Percentiles rank a stretch among this genome's conserved stretches.
These are phyloP conservation scores for Hydropsyche tenuis DNA, from an alignment of 1,140 invertebrate genomes.

Conservation along the genomic window DNA sequence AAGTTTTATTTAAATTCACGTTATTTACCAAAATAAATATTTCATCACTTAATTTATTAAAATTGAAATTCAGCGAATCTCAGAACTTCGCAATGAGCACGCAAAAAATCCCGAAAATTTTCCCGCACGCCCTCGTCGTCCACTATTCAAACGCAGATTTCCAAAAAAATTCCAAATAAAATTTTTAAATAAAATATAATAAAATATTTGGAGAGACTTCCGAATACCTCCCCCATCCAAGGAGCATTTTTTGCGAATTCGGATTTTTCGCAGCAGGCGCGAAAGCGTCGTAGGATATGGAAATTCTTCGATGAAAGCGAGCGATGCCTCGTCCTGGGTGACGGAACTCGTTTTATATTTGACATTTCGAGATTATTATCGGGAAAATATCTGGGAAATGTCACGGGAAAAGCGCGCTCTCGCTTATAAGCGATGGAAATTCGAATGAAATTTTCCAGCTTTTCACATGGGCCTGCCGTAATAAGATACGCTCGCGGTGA, in stretches of 20 bases:
- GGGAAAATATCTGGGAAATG: conserved; percentile 4
- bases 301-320: not conserved
- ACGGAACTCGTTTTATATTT: conserved; percentile 19
- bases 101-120: too few relatives aligned
- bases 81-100: too few relatives aligned
- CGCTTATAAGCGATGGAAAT: conserved; percentile 5
- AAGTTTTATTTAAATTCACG: too few relatives aligned
- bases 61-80: too few relatives aligned
- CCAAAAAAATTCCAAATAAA: too few relatives aligned
- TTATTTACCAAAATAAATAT: too few relatives aligned
- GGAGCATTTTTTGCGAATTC: not conserved
- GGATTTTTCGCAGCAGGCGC: not conserved
- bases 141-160: too few relatives aligned
- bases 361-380: conserved; percentile 23
- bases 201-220: not conserved
- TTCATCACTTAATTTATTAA: too few relatives aligned
- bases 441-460: conserved; percentile 12
- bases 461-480: too few relatives aligned
- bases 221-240: not conserved
- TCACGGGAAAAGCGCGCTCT: not conserved
- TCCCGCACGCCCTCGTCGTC: too few relatives aligned
- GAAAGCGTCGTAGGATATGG: conserved; percentile 3
- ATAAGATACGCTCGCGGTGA: too few relatives aligned
- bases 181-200: not conserved
- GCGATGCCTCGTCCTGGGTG: not conserved